Evolutionary conservation across 2,888 invertebrate species (phyloP), one percentile per base, ranked within the genome.

Genomic region (Germaria angustata): DNA sequence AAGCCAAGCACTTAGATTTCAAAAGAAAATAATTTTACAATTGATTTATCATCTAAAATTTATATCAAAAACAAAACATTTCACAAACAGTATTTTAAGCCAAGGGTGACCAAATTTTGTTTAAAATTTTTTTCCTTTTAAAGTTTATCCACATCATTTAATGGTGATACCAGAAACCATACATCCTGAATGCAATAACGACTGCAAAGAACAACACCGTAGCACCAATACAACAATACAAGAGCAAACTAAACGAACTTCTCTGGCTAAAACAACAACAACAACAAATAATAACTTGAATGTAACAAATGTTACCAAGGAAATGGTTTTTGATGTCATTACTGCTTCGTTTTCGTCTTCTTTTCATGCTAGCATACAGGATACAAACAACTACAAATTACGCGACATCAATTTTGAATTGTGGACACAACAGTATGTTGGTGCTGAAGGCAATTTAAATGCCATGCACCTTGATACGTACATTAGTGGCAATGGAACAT

Each of bases 381-480:
- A 44, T 34, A 53, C 24, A 63, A 66, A 44, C 17, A 39, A 69
- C 24, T 46, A 59, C 36, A 46, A 53, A 44, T 75, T 86, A 84
- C 88, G 86, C 87, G 86, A 88, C 86, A 86, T 86, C 86, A 87
- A 87, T 87, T 88, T 89, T 78, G 88, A 90, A 85, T 87, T 90
- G 86, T 90, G 90, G 90, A 90, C 91, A 86, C 90, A 90, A 86
- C 90, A 90, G 87, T 90, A 88, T 87, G 87, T 87, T 86, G 90
- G 90, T 75, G 85, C 85, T 82, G 82, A 85, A 81, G 88, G 88
- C 84, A 90, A 90, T 88, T 87, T 88, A 87, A 87, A 89, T 87
- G 89, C 90, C 80, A 78, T 88, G 76, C 86, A 87, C 79, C 86
- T 91, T 86, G 87, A 89, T 87, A 88, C 88, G 82, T 90, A 87